These are phyloP conservation scores for Ispidina picta DNA, from an alignment of 2,797 vertebrate genomes.

Conservation along the genomic window DNA sequence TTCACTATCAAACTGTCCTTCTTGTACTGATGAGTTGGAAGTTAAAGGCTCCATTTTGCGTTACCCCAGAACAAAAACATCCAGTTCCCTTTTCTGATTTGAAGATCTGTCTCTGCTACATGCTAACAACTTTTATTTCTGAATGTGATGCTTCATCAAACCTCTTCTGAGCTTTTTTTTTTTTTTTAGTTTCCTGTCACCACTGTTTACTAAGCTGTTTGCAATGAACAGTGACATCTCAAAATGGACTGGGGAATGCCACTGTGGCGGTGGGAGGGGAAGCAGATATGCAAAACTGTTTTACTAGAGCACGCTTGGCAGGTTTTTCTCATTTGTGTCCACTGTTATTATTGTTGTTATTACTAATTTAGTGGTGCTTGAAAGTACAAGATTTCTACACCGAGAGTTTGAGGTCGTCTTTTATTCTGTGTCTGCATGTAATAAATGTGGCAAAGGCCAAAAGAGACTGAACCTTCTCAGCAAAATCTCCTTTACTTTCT, in stretches of 20 bases:
- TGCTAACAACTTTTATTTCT: conserved; percentile 24
- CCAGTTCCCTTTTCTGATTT: conserved; percentile 24
- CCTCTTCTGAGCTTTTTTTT: not conserved
- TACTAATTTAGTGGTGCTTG: not conserved
- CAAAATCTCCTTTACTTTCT: not conserved
- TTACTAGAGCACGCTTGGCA: not conserved
- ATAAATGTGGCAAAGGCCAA: not conserved
- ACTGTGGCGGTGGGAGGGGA: fast-evolving
- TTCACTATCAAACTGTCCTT: conserved; percentile 15
- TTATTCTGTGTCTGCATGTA: not conserved
- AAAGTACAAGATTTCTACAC: not conserved
- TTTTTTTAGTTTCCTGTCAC: not conserved
- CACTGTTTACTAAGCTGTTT: not conserved
- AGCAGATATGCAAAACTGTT: not conserved
- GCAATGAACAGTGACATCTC: conserved; percentile 6
- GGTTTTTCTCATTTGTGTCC: not conserved
- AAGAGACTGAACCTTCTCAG: not conserved
- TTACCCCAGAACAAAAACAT: conserved; percentile 37
- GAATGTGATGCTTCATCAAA: not conserved
- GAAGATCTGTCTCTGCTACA: conserved; percentile 17
- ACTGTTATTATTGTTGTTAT: not conserved
- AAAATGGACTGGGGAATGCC: not conserved
- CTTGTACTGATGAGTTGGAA: conserved; percentile 33
- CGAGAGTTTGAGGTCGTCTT: not conserved
- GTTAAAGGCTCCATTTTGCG: conserved; percentile 35